Evolutionary conservation across 2,797 vertebrate species (phyloP), one percentile per base, ranked within the genome.

Genomic region (Argya squamiceps): DNA sequence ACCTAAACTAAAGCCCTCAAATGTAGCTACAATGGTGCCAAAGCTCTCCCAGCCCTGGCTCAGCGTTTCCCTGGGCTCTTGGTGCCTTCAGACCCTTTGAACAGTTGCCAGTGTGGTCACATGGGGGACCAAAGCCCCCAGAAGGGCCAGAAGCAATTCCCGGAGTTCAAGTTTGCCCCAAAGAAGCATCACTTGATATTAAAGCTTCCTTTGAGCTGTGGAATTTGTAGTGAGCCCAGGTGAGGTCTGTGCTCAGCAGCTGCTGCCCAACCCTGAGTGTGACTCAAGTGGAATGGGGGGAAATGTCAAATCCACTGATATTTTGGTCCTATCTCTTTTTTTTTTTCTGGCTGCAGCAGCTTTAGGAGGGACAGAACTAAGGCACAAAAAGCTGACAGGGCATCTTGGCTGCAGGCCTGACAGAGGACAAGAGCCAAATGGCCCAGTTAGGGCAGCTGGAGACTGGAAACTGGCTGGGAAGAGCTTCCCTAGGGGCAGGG

Each of bases 21-120:
- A 26, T 0, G 9, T 4, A 12, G 18, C 55, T 4, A 1, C 0
- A 0, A 12, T 7, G 3, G 53, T 67, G 34, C 53, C 22, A 15
- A 39, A 21, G 43, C 68, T 70, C 43, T 34, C 34, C 37, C 43
- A 29, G 24, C 59, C 19, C 37, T 1, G 16, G 17, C 39, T 32
- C 7, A 46, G 36, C 4, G 5, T 59, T 81, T n/a, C 20, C 30
- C 65, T 27, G 62, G 4, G 13, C 27, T 77, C 52, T 15, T 3
- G 2, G 20, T 26, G 18, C 15, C 62, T 73, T 86, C 32, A 19
- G 24, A 22, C 1, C 6, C 46, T 89, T 56, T 2, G 5, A 15
- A 5, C 63, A 26, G 18, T 29, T 73, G 71, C 68, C 30, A 8
- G 10, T 4, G 9, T 56, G 41, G 22, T 24, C 27, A 21, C 6